Base-by-base conservation (phyloP, 2,113 vertebrate species). In the Phoxinus phoxinus region DNA sequence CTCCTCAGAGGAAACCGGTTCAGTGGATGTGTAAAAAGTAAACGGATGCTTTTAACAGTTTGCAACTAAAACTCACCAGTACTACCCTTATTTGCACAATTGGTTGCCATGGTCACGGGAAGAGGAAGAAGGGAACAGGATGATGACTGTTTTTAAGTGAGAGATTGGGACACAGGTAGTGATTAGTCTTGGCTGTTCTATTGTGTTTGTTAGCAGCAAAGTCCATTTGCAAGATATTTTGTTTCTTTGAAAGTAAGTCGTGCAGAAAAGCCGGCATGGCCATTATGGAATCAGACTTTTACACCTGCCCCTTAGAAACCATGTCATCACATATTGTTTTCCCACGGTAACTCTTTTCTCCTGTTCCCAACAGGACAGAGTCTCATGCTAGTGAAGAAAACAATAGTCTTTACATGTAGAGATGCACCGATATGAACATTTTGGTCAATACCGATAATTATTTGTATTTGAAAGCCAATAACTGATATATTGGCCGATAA, bases 281-380 rank as follows among this genome's bases (percentile, higher is more conserved):
- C 61, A 15, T 90, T 91, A 88, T 77, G 84, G 69, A 84, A 75
- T 67, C 79, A 44, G 61, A 84, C 84, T 87, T 32, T 87, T 65
- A 73, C 89, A 90, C 83, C 86, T 87, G 87, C 86, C 79, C 35
- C 27, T 48, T 86, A 15, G 80, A 83, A 82, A 79, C 75, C 72
- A 77, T 19, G 61, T 37, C 78, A 6, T 77, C 37, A 75, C 12
- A 19, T 78, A 76, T 61, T 46, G 23, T 89, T 86, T 85, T 85
- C 83, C 25, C 84, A 85, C 23, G 63, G 90, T 90, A 92, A 90
- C 86, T 82, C 83, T 85, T 89, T 81, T 90, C 91, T 84, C 72
- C 32, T 85, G 84, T 88, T 86, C 86, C 84, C 71, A 82, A 81
- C 83, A 21, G 19, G 23, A 41, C n/a, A 2, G n/a, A 37, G 15